phyloP scores from a whole-genome alignment of 92 coral and sea anemone genomes.

The Siderastrea siderea region DNA sequence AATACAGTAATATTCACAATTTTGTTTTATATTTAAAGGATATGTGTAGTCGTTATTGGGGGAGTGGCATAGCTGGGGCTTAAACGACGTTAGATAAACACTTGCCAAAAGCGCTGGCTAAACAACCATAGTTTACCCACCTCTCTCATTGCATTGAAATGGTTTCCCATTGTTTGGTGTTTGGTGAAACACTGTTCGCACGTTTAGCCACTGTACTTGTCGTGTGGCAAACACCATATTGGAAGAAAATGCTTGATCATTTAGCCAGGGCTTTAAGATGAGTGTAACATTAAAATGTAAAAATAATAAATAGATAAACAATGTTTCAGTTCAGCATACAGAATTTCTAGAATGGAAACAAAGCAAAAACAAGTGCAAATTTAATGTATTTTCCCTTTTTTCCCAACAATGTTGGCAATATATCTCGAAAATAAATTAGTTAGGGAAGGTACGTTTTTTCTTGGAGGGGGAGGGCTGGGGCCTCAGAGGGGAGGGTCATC shows the following conservation, averaged over 20 bases:
- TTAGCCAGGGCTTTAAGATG: conserved; percentile 7
- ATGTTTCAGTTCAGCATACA: conserved; percentile 21
- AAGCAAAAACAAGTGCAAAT: conserved; percentile 25
- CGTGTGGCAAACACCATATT: conserved; percentile 7
- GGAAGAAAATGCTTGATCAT: conserved; percentile 5
- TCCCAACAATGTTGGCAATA: conserved; percentile 10
- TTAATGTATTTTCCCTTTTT: conserved; percentile 22
- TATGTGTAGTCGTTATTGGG: not conserved
- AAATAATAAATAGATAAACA: conserved; percentile 9
- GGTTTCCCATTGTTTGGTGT: no score
- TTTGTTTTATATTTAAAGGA: no score
- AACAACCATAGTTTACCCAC: no score
- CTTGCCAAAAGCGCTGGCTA: not conserved
- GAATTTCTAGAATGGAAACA: conserved; percentile 14
- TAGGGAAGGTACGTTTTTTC: no score
- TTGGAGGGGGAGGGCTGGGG: no score
- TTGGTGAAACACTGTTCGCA: no score
- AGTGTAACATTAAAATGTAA: conserved; percentile 23
- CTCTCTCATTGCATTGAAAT: no score
- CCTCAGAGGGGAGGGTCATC: no score
- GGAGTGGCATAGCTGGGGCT: conserved; percentile 10
- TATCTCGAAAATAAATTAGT: conserved; percentile 10
- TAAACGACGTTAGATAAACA: conserved; percentile 2
- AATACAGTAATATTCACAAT: conserved; percentile 7
- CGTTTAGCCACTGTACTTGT: not conserved